Base-by-base conservation (phyloP, 2,113 vertebrate species). In the Micronycteris hirsuta region DNA sequence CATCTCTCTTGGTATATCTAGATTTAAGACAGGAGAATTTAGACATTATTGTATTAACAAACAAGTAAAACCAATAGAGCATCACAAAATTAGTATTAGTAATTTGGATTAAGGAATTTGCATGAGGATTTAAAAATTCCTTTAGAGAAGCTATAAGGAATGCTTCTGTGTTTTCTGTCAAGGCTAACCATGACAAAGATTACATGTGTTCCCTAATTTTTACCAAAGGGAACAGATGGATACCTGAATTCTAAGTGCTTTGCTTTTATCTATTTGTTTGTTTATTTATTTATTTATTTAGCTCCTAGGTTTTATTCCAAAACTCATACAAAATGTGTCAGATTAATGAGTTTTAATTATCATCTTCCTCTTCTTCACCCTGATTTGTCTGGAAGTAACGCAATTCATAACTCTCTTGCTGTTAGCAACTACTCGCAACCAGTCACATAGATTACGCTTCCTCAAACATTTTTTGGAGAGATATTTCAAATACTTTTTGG, bases 41-140 rank as follows among this genome's bases (percentile, higher is more conserved):
- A 45, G 95, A 95, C 63, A 7, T 86, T 74, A 54, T 41, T 82
- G 22, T 93, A 94, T 85, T 95, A 91, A 92, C 54, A 78, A 97
- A 92, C 1, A 93, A 95, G 49, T 49, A 76, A 97, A 98, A 94
- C 19, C 8, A 81, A 96, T 49, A 96, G 3, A 87, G 1, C 49
- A 94, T 95, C 14, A 86, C 31, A 95, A 96, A 97, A 78, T 83
- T 19, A 95, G 38, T 15, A 93, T 91, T 76, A 89, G 65, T 88
- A 74, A 4, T 92, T 65, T 33, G 5, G 26, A 68, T 96, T 95
- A 97, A 68, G 41, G 1, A 83, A 16, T 97, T 96, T 97, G 83
- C 45, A 77, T 85, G 94, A 77, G 74, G 6, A 12, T 28, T 86
- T 96, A 76, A 96, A 97, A 97, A 95, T 88, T 1, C 93, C 28